Base-by-base conservation (phyloP, 2,888 invertebrate genomes). In the Hydraecia micacea region DNA sequence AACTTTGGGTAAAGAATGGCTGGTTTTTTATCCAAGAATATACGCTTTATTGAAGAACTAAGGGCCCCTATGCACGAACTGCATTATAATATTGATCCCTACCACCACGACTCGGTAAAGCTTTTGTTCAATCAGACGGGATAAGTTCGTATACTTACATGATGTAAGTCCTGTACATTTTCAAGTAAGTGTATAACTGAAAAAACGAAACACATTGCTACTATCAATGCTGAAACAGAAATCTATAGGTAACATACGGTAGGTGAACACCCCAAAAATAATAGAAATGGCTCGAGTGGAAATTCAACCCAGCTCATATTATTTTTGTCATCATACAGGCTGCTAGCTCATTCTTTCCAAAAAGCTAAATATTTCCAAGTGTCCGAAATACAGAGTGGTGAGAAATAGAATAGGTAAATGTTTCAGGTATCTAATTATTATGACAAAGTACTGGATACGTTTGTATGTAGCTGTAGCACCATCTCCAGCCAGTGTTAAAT, bases 1-100 rank as follows among this genome's bases (percentile, higher is more conserved):
- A 65, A 76, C n/a, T 63, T 62, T 18, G 49, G 13, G 15, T 15
- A 42, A 52, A 76, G 13, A 52, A 42, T 18, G 6, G 76, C n/a
- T 63, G 13, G 6, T 42, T 74, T 28, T 72, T 32, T 52, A 25
- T 25, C 21, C 25, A 49, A 63, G 1, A 73, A 49, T 7, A 25
- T 62, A 75, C 49, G 15, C 0, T 73, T 62, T 63, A 25, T 73
- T 28, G 36, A 60, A 70, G 13, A 46, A 46, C 1, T 21, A 25
- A 70, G n/a, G 15, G 4, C 1, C n/a, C 32, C 25, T 3, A 58
- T n/a, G 32, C 71, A 75, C 18, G 58, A 71, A 58, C 8, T 32
- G 58, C 55, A 18, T 28, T 25, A 69, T 42, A 46, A 60, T 39
- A 49, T 32, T 74, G 70, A 70, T 70, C 55, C 8, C 28, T 18